A percentile compares a stretch with the other conserved stretches of the same genome.
These are phyloP conservation scores for Trachelipus rathkii DNA, from an alignment of 1,140 invertebrate genomes.

Conservation along the genomic window DNA sequence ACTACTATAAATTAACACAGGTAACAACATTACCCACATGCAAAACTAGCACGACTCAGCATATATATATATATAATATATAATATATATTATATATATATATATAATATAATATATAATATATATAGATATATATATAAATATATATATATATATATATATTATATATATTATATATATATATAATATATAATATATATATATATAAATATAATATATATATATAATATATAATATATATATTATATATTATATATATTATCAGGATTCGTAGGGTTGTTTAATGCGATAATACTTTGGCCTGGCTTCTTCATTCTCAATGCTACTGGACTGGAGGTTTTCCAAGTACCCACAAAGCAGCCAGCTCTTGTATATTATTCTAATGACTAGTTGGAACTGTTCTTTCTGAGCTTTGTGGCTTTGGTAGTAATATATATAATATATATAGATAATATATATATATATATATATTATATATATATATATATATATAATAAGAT, in stretches of 20 bases:
- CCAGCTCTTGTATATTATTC: slow-evolving; percentile 73
- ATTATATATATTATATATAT: slow-evolving; percentile 17
- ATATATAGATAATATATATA: too few relatives aligned
- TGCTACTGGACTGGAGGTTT: slow-evolving; percentile 68
- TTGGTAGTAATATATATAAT: slow-evolving; percentile 58
- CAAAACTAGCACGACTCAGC: too few relatives aligned
- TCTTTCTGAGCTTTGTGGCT: slow-evolving; percentile 81
- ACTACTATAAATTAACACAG: too few relatives aligned
- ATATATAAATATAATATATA: slow-evolving; percentile 3
- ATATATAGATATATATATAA: too few relatives aligned
- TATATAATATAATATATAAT: too few relatives aligned
- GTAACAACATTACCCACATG: too few relatives aligned
- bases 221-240: slow-evolving; percentile 1
- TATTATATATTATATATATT: not conserved
- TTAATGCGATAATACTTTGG: slow-evolving; percentile 76
- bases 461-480: too few relatives aligned
- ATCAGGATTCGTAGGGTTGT: slow-evolving; percentile 81
- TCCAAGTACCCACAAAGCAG: slow-evolving; percentile 71
- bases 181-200: slow-evolving; percentile 10
- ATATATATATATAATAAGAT: too few relatives aligned
- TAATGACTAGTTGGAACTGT: slow-evolving; percentile 85
- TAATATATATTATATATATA: too few relatives aligned
- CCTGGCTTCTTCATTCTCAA: slow-evolving; percentile 79
- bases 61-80: too few relatives aligned
- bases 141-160: too few relatives aligned